These are phyloP conservation scores for Psilopogon haemacephalus DNA, from an alignment of 2,113 vertebrate species.

Conservation along the genomic window DNA sequence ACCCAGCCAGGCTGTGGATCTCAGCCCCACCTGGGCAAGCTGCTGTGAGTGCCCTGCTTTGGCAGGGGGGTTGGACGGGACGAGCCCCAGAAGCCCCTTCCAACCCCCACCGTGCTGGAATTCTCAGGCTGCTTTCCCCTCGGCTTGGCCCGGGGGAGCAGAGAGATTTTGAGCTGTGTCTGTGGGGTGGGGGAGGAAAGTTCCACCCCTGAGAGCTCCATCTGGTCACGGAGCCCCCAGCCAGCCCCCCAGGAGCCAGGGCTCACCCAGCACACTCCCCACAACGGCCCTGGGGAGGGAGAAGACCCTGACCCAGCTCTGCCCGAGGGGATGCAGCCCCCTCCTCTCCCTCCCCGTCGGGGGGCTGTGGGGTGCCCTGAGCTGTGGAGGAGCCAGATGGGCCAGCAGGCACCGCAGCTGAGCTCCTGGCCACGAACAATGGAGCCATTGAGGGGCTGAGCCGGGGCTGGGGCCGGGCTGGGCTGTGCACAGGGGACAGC, in stretches of 20 bases:
- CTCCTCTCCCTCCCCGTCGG: neutral
- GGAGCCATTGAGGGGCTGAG: constrained; percentile 66
- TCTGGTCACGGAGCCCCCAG: accelerated
- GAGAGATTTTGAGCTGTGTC: neutral
- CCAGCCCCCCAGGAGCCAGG: neutral
- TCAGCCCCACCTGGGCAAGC: too few species aligned
- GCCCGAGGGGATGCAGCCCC: accelerated
- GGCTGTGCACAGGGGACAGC: constrained; percentile 44
- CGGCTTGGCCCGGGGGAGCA: accelerated
- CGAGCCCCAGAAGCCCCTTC: too few species aligned
- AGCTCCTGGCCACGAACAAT: constrained; percentile 63
- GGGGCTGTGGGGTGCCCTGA: neutral
- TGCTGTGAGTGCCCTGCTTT: too few species aligned
- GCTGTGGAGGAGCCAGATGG: constrained; percentile 17
- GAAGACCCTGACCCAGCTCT: neutral
- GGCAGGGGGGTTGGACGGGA: too few species aligned
- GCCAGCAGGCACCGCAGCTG: neutral
- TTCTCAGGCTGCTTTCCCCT: neutral
- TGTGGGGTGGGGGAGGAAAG: neutral
- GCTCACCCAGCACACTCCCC: accelerated
- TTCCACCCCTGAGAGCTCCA: accelerated
- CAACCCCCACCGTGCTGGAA: too few species aligned
- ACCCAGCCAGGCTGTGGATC: too few species aligned
- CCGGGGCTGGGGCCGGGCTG: neutral
- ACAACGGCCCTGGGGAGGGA: neutral